phyloP scores from a whole-genome alignment of 2,888 invertebrate species.

The Chymomyza amoena region DNA sequence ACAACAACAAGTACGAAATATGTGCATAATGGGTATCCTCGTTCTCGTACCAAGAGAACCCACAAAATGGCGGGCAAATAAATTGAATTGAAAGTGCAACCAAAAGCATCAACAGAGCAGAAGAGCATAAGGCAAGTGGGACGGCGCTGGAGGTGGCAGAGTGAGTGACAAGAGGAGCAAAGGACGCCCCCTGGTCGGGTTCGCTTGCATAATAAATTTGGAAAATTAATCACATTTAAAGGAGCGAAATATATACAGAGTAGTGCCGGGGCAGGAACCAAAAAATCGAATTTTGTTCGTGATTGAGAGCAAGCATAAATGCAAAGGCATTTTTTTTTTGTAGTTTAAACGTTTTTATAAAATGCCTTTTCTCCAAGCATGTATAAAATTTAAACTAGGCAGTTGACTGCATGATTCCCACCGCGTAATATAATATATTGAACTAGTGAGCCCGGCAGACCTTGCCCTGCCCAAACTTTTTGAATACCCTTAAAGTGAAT shows the following conservation, averaged over 20 bases:
- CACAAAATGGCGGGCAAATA: constrained; percentile 21
- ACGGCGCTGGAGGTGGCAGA: constrained; percentile 2
- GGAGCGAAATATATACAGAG: background rate
- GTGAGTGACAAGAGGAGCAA: constrained; percentile 22
- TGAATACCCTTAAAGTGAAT: no score
- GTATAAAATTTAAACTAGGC: no score
- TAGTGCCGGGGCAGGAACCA: background rate
- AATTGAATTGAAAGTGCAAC: constrained; percentile 43
- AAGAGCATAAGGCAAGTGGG: background rate
- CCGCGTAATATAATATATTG: no score
- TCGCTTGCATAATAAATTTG: constrained; percentile 46
- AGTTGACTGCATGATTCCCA: no score
- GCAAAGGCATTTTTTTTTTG: no score
- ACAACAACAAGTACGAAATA: background rate
- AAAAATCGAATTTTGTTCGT: background rate
- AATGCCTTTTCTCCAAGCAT: no score
- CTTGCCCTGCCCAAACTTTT: no score
- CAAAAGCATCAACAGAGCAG: constrained; percentile 1
- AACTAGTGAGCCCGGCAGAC: no score
- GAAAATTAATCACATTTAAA: constrained; percentile 42
- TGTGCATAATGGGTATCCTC: constrained; percentile 19
- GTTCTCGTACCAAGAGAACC: background rate
- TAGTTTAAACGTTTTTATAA: background rate
- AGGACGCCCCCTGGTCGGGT: constrained; percentile 10
- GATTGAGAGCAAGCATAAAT: no score